phyloP scores from a whole-genome alignment of 2,888 invertebrate genomes.

The Nymphalis urticae region DNA sequence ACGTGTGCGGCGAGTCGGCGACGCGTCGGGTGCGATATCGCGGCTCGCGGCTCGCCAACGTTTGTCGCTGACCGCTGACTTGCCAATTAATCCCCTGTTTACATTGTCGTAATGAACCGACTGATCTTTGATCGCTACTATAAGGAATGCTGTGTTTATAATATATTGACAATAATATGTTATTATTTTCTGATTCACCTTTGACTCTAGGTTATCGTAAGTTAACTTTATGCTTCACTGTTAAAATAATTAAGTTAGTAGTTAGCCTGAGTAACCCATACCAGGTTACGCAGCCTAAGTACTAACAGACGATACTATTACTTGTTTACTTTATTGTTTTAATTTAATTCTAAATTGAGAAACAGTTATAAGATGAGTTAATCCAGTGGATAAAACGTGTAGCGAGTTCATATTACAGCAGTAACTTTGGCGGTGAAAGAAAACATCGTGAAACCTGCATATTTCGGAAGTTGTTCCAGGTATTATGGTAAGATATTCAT shows the following conservation, averaged over 20 bases:
- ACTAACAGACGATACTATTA: too few relatives aligned
- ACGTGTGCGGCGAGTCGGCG: conserved; percentile 16
- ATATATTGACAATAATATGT: conserved; percentile 11
- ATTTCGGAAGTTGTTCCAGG: too few relatives aligned
- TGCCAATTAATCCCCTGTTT: conserved; percentile 52
- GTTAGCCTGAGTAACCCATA: too few relatives aligned
- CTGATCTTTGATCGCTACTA: conserved; percentile 33
- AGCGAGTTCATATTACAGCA: too few relatives aligned
- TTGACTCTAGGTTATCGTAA: conserved; percentile 6
- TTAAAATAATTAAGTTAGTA: not conserved
- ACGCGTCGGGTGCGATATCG: conserved; percentile 34
- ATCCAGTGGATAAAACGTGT: too few relatives aligned
- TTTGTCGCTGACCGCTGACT: conserved; percentile 40
- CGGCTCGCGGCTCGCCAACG: conserved; percentile 33
- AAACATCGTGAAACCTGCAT: too few relatives aligned
- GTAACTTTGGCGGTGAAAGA: too few relatives aligned
- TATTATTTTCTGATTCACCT: conserved; percentile 20
- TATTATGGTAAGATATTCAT: too few relatives aligned
- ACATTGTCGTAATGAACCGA: conserved; percentile 42
- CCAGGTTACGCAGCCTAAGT: too few relatives aligned
- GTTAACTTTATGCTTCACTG: not conserved
- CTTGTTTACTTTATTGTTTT: not conserved
- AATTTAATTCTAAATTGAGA: not conserved
- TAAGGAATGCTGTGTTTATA: conserved; percentile 26
- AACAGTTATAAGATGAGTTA: not conserved